Evolutionary conservation across 2,113 vertebrate genomes (phyloP).

Genomic region (Mastomys coucha): DNA sequence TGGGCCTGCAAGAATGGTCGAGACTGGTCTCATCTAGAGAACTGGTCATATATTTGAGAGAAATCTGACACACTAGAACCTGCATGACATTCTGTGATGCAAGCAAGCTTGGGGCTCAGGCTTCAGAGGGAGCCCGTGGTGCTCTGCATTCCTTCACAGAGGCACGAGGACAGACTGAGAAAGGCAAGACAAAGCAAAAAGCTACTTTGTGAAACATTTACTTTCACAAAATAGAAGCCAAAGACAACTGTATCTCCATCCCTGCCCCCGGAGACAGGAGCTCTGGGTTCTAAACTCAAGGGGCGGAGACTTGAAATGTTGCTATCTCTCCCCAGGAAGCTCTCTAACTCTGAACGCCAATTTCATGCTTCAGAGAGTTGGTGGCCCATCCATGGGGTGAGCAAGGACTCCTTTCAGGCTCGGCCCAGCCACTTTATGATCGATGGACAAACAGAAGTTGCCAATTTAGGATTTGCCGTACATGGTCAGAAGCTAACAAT

Average conservation of each 20-base stretch:
- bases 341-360: background rate
- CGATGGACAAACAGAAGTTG: accelerated
- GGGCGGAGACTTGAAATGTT: background rate
- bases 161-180: background rate
- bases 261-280: background rate
- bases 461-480: background rate
- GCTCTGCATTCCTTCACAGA: accelerated
- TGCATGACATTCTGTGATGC: too few species aligned
- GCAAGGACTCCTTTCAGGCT: background rate
- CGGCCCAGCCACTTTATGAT: background rate
- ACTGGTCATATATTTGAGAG: background rate
- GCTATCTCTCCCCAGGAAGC: background rate
- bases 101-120: too few species aligned
- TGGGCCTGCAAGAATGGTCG: background rate
- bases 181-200: background rate
- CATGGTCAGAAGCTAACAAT: background rate
- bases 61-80: background rate
- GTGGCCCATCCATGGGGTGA: background rate
- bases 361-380: constrained; percentile 16
- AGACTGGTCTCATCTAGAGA: background rate
- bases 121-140: background rate
- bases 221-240: too few species aligned
- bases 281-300: background rate
- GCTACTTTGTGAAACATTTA: background rate
- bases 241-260: background rate